Conservation (phyloP, 2,797 vertebrate species). For the Poliocrania exsul region DNA sequence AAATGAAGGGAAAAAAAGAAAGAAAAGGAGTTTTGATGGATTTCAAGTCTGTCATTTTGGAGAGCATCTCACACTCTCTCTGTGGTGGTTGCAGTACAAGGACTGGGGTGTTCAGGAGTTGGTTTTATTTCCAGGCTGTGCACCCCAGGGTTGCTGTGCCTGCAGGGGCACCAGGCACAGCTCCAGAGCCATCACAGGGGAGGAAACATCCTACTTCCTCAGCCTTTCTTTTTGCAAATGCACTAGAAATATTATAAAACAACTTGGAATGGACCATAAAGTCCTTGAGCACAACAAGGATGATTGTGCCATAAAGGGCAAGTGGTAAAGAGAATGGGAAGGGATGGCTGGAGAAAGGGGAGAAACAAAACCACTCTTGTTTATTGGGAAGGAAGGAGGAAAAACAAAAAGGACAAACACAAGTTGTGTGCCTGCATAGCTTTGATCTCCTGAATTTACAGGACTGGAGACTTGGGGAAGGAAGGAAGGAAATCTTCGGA, state of each 20-base stretch:
- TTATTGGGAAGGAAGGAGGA: background rate
- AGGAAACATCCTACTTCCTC: background rate
- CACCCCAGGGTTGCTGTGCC: background rate
- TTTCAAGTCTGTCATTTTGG: background rate
- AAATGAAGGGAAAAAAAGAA: background rate
- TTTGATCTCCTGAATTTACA: background rate
- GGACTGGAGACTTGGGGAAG: background rate
- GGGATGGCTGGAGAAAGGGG: background rate
- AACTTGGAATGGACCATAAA: background rate
- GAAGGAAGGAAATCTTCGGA: background rate
- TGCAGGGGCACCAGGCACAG: background rate
- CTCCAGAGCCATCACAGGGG: background rate
- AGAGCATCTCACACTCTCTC: background rate
- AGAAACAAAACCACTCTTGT: background rate
- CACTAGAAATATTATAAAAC: background rate
- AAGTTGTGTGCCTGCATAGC: background rate
- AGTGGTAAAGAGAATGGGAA: background rate
- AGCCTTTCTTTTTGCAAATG: background rate
- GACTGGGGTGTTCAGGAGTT: background rate
- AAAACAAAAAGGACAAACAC: background rate
- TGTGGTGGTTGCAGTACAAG: background rate
- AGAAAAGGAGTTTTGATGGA: background rate
- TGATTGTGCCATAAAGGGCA: slow-evolving; percentile 15
- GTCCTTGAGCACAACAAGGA: background rate
- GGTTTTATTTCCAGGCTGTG: background rate